These are phyloP conservation scores for Pteronura brasiliensis DNA, from an alignment of 2,113 vertebrate species.

Conservation along the genomic window DNA sequence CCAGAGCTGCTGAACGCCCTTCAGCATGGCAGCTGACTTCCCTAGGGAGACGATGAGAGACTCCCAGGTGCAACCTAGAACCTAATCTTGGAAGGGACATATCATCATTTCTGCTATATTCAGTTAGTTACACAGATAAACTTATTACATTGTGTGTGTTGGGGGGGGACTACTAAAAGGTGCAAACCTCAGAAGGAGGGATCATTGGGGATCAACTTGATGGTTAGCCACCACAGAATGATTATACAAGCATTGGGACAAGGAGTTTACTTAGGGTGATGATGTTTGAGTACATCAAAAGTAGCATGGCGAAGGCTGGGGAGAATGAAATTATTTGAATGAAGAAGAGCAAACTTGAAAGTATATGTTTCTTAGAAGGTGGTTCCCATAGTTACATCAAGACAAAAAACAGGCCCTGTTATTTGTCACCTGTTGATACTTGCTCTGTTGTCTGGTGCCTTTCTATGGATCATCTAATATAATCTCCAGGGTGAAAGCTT, in stretches of 20 bases:
- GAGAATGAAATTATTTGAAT: neutral
- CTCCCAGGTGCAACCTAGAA: neutral
- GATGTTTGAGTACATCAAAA: neutral
- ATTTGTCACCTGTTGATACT: neutral
- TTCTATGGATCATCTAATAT: neutral
- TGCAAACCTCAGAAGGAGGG: neutral
- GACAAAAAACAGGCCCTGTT: neutral
- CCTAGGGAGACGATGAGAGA: neutral
- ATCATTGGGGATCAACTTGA: neutral
- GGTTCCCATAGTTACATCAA: neutral
- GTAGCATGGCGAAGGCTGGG: neutral
- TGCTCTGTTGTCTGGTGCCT: neutral
- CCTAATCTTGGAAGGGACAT: neutral
- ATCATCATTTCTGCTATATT: neutral
- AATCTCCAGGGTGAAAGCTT: neutral
- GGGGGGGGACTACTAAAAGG: neutral
- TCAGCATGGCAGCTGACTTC: neutral
- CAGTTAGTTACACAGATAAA: neutral
- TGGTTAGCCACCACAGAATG: neutral
- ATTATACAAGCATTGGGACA: neutral
- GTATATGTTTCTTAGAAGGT: neutral
- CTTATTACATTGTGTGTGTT: too few relatives aligned
- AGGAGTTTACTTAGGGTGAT: neutral
- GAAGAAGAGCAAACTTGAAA: neutral
- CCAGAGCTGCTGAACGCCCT: neutral